Evolutionary conservation across 2,113 vertebrate genomes (phyloP).

Genomic region (Chauna torquata): DNA sequence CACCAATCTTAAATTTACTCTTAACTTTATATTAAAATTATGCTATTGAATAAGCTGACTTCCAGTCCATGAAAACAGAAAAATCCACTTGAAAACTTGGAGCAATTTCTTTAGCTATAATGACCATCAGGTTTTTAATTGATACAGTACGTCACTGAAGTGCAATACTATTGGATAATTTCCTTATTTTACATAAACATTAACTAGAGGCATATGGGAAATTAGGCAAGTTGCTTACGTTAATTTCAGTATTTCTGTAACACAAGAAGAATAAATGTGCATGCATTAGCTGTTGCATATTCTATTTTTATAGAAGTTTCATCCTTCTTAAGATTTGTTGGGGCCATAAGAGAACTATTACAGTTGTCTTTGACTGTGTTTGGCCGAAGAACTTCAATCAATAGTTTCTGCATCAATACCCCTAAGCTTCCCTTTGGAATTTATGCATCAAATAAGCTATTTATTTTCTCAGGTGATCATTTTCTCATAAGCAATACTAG

Average conservation of each 20-base stretch:
- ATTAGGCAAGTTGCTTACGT: background rate
- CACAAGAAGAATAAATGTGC: background rate
- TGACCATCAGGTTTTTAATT: background rate
- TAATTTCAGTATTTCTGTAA: background rate
- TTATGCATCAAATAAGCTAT: background rate
- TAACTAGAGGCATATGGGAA: background rate
- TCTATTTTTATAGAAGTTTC: background rate
- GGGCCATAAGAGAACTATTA: background rate
- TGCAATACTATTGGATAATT: background rate
- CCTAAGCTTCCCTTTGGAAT: background rate
- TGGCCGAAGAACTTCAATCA: background rate
- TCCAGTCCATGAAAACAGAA: background rate
- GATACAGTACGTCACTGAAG: background rate
- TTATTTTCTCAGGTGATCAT: background rate
- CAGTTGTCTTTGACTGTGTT: background rate
- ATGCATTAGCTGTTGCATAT: background rate
- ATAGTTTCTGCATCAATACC: background rate
- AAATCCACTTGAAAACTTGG: background rate
- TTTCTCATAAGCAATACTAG: background rate
- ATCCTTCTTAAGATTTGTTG: background rate
- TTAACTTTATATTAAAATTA: background rate
- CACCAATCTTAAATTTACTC: background rate
- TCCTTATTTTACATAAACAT: background rate
- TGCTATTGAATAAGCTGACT: background rate
- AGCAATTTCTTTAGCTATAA: background rate